A percentile compares a stretch with the other conserved stretches of the same genome.
These are phyloP conservation scores for Neoarius graeffei DNA, from an alignment of 2,113 vertebrate species.

Conservation along the genomic window DNA sequence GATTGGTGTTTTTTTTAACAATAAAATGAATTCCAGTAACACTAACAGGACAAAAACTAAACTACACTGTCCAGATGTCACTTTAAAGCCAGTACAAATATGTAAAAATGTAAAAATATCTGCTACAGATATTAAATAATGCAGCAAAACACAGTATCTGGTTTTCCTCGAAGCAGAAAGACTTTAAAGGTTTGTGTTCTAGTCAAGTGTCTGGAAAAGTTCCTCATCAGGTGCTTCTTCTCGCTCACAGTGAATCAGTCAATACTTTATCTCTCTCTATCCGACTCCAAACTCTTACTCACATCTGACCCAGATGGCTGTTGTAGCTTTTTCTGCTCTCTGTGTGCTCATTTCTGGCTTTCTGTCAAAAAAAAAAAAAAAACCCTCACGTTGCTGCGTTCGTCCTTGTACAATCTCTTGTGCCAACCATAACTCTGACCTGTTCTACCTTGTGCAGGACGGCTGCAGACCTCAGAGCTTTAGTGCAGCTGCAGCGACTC, in stretches of 20 bases:
- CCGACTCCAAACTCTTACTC: not conserved
- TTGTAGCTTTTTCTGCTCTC: slow-evolving; percentile 32
- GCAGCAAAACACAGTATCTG: not conserved
- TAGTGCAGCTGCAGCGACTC: slow-evolving; percentile 14
- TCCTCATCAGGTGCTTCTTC: slow-evolving; percentile 18
- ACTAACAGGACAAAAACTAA: not conserved
- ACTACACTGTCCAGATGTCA: not conserved
- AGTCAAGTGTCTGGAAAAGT: not conserved
- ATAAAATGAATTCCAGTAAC: not conserved
- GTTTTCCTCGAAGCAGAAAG: not conserved
- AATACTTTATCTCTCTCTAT: not conserved
- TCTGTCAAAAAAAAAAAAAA: slow-evolving; percentile 6
- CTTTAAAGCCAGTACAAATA: not conserved
- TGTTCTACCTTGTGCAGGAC: slow-evolving; percentile 5
- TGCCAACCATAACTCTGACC: slow-evolving; percentile 7
- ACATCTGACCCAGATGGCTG: slow-evolving; percentile 42
- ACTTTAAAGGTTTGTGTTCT: not conserved
- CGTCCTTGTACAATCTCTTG: not conserved
- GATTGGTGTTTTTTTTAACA: too few species aligned
- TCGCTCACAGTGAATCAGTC: slow-evolving; percentile 25
- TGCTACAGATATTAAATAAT: not conserved
- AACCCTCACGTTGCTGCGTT: slow-evolving; percentile 14
- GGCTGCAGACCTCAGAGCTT: not conserved
- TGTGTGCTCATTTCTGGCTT: slow-evolving; percentile 30
- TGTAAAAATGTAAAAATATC: not conserved